Evolutionary conservation across 2,888 invertebrate species (phyloP).

Genomic region (Hoplodrina ambigua): DNA sequence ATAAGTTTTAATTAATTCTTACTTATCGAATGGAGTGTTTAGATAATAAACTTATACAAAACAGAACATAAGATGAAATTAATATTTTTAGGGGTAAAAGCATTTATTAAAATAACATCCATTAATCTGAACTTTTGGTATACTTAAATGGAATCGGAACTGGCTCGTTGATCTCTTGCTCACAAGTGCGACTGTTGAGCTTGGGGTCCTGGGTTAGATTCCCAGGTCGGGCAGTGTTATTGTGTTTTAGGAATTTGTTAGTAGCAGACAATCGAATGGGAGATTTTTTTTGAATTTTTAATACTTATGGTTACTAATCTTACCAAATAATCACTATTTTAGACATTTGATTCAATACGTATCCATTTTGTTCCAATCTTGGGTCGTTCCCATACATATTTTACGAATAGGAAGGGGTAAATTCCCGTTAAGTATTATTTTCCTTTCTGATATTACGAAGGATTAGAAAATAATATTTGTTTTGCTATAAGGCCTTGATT

Average conservation of each 20-base stretch:
- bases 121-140: no score
- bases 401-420: neutral
- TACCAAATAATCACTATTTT: neutral
- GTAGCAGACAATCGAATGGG: no score
- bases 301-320: neutral
- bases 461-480: constrained; percentile 19
- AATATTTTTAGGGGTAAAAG: no score
- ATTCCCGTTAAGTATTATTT: neutral
- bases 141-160: no score
- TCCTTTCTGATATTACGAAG: neutral
- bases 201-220: no score
- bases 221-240: no score
- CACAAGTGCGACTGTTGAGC: no score
- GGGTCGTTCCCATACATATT: neutral
- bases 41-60: neutral
- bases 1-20: neutral
- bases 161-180: no score
- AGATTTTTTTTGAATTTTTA: no score
- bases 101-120: no score
- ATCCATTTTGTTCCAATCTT: neutral
- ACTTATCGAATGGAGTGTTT: constrained; percentile 32
- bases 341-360: neutral
- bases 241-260: no score
- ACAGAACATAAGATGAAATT: no score
- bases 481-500: constrained; percentile 29